A percentile compares a stretch with the other conserved stretches of the same genome.
These are phyloP conservation scores for Scelioninae gen. 2 DNA, from an alignment of 2,888 invertebrate species.

Conservation along the genomic window DNA sequence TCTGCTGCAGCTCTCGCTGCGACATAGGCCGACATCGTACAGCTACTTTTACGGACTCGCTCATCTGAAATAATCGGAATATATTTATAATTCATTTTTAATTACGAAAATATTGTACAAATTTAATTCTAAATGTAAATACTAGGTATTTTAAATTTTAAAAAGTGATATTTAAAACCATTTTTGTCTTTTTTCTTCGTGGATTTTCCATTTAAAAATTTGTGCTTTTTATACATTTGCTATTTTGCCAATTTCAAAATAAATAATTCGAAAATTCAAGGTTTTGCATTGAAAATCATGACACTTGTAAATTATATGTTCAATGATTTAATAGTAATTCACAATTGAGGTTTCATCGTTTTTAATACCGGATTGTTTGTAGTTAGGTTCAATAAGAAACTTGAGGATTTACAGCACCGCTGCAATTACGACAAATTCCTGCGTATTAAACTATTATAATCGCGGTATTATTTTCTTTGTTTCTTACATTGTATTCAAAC, in stretches of 20 bases:
- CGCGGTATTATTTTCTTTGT: conserved; percentile 20
- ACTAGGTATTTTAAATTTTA: no score
- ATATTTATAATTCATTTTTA: no score
- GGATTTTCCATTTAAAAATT: no score
- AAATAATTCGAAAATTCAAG: no score
- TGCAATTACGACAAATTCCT: conserved; percentile 34
- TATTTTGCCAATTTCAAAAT: no score
- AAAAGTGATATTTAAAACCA: no score
- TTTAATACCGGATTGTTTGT: conserved; percentile 18
- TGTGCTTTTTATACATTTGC: no score
- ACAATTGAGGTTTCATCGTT: conserved; percentile 22
- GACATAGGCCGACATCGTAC: conserved; percentile 93
- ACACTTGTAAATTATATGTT: conserved; percentile 38
- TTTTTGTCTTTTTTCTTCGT: no score
- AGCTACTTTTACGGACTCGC: conserved; percentile 87
- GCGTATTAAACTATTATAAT: conserved; percentile 39
- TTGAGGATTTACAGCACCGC: conserved; percentile 15
- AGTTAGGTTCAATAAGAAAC: conserved; percentile 32
- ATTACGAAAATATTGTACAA: no score
- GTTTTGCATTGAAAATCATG: conserved; percentile 1
- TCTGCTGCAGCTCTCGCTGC: conserved; percentile 79
- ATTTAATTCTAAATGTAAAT: no score
- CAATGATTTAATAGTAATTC: conserved; percentile 9
- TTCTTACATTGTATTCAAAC: conserved; percentile 10
- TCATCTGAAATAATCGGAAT: conserved; percentile 73